phyloP scores from a whole-genome alignment of 2,797 vertebrate species.

The Lagorchestes hirsutus region DNA sequence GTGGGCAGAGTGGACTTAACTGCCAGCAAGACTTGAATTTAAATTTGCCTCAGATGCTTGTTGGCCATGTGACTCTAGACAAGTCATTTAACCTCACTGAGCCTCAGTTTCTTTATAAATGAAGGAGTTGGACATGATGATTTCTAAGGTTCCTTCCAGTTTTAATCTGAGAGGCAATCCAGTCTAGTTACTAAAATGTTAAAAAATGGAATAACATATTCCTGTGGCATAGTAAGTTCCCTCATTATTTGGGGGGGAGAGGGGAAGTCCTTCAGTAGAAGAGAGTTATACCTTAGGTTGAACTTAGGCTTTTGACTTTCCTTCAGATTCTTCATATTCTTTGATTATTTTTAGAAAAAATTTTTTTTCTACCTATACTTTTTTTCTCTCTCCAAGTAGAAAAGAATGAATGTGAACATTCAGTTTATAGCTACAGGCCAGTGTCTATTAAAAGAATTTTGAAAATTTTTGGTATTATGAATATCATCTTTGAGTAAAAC shows the following conservation, averaged over 20 bases:
- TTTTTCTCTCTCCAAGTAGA: background rate
- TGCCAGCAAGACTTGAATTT: background rate
- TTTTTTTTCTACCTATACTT: background rate
- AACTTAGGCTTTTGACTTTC: too few species aligned
- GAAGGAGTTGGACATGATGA: too few species aligned
- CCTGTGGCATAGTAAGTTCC: too few species aligned
- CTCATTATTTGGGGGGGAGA: too few species aligned
- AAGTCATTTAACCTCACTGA: background rate
- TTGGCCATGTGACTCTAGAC: background rate
- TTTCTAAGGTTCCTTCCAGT: too few species aligned
- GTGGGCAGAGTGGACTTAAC: too few species aligned
- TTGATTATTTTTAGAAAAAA: background rate
- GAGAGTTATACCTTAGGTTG: too few species aligned
- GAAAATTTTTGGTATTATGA: background rate
- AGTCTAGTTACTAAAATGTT: too few species aligned
- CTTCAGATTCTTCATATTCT: too few species aligned
- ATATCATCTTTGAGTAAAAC: background rate
- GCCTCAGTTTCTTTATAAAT: background rate
- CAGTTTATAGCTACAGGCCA: background rate
- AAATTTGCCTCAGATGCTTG: background rate
- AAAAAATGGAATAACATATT: too few species aligned
- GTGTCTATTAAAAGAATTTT: background rate
- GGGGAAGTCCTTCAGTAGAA: too few species aligned
- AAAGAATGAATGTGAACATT: background rate
- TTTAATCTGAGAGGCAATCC: too few species aligned